Percentiles rank a stretch among this genome's conserved stretches.
These are phyloP conservation scores for Hipparchia sbordonii DNA, from an alignment of 2,888 invertebrate genomes.

Conservation along the genomic window DNA sequence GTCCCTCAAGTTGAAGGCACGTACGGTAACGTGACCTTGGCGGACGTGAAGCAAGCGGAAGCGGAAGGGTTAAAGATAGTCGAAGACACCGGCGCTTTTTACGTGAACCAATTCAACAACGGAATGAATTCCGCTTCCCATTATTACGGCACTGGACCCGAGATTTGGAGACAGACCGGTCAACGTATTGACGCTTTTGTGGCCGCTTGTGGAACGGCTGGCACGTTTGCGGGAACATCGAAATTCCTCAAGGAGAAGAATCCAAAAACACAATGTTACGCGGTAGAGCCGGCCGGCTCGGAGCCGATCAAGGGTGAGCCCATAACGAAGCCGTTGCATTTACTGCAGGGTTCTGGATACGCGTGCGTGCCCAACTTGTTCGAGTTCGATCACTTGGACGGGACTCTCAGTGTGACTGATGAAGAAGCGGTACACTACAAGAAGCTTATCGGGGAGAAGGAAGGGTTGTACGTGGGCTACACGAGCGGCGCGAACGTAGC, in stretches of 20 bases:
- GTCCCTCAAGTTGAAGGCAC: conserved; percentile 75
- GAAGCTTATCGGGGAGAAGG: conserved; percentile 66
- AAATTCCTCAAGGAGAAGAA: conserved; percentile 71
- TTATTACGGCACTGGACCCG: conserved; percentile 72
- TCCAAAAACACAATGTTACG: conserved; percentile 61
- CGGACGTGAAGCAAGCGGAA: conserved; percentile 69
- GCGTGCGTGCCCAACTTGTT: conserved; percentile 71
- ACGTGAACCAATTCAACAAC: conserved; percentile 72
- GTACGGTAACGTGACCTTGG: conserved; percentile 71
- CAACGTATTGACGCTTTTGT: conserved; percentile 71
- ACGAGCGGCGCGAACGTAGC: conserved; percentile 76
- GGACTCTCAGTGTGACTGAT: conserved; percentile 66
- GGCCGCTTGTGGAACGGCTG: conserved; percentile 72
- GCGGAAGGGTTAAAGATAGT: conserved; percentile 59
- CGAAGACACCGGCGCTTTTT: conserved; percentile 64
- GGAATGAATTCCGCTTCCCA: conserved; percentile 62
- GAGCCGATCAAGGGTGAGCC: conserved; percentile 69
- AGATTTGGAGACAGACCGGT: conserved; percentile 76
- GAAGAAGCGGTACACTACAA: conserved; percentile 67
- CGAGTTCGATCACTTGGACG: conserved; percentile 68
- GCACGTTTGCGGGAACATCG: conserved; percentile 69
- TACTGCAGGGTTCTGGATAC: conserved; percentile 75
- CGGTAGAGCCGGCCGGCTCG: conserved; percentile 71
- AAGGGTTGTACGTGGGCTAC: conserved; percentile 73
- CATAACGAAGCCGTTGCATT: conserved; percentile 71